Percentiles rank a stretch among this genome's conserved stretches.
Conservation (phyloP, 2,797 vertebrate genomes). For the Sebastes steindachneri region DNA sequence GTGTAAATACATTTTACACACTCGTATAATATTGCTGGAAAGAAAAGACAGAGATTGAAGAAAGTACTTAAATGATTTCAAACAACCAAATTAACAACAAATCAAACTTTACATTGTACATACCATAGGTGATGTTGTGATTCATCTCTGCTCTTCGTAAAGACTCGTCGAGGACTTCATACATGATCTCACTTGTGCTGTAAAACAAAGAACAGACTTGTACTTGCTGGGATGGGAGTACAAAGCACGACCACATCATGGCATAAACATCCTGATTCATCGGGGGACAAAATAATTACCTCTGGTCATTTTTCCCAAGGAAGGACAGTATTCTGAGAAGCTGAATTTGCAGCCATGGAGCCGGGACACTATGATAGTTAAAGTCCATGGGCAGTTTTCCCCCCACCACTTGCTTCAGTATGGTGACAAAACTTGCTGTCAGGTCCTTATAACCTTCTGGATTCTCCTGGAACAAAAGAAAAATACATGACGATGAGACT, state of each 20-base stretch:
- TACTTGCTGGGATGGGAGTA: background rate
- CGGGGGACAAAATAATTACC: slow-evolving; percentile 68
- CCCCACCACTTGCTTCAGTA: slow-evolving; percentile 95
- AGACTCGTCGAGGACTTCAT: slow-evolving; percentile 96
- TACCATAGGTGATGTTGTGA: slow-evolving; percentile 98
- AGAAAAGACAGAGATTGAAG: background rate
- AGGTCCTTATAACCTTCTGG: slow-evolving; percentile 92
- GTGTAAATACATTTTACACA: slow-evolving; percentile 97
- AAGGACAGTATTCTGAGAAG: slow-evolving; percentile 92
- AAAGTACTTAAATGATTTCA: background rate
- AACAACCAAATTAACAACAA: background rate
- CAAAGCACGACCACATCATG: background rate
- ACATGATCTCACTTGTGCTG: slow-evolving; percentile 95
- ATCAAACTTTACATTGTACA: slow-evolving; percentile 26
- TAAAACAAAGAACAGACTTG: slow-evolving; percentile 51
- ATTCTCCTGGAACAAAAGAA: slow-evolving; percentile 84
- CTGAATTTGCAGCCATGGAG: slow-evolving; percentile 98
- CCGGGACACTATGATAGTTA: slow-evolving; percentile 96
- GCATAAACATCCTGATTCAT: background rate
- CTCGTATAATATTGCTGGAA: slow-evolving; percentile 94
- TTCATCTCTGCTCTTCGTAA: slow-evolving; percentile 97
- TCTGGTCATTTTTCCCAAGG: slow-evolving; percentile 93
- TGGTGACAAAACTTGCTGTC: slow-evolving; percentile 92
- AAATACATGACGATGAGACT: too few relatives aligned
- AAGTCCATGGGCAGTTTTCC: slow-evolving; percentile 96